Percentiles rank a stretch among this genome's conserved stretches.
Evolutionary conservation across 2,113 vertebrate species (phyloP).

Genomic region (Bettongia penicillata): DNA sequence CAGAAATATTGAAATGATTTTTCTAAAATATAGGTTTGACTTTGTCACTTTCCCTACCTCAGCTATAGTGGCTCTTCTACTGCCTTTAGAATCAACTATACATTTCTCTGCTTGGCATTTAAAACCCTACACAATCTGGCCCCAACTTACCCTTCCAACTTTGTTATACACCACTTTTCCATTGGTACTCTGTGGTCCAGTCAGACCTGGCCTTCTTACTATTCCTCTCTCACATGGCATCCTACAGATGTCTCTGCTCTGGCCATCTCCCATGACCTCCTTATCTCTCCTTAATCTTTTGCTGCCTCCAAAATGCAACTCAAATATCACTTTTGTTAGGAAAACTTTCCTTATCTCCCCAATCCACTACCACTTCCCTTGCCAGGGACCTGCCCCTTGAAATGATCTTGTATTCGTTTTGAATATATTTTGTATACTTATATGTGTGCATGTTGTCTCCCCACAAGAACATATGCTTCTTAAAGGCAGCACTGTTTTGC

Average conservation of each 20-base stretch:
- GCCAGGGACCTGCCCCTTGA: background rate
- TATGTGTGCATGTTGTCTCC: background rate
- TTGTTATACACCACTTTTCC: no score
- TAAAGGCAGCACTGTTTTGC: slow-evolving; percentile 5
- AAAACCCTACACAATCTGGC: no score
- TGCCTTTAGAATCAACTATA: no score
- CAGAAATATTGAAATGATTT: no score
- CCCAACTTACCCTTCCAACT: no score
- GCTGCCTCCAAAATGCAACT: background rate
- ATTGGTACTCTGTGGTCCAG: background rate
- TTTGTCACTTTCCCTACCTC: background rate
- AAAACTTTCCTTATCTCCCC: background rate
- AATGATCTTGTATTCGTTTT: background rate
- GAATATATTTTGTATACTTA: slow-evolving; percentile 10
- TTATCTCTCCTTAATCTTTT: background rate
- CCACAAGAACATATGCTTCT: slow-evolving; percentile 7
- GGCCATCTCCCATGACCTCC: no score
- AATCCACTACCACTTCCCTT: background rate
- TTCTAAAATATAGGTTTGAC: no score
- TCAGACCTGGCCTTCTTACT: background rate
- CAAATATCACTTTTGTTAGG: background rate
- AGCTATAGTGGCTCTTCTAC: background rate
- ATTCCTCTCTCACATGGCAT: background rate
- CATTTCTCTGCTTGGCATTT: no score
- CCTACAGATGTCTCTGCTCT: no score